A percentile compares a stretch with the other conserved stretches of the same genome.
Conservation (phyloP, 2,113 vertebrate genomes). For the Heterotilapia buettikoferi region DNA sequence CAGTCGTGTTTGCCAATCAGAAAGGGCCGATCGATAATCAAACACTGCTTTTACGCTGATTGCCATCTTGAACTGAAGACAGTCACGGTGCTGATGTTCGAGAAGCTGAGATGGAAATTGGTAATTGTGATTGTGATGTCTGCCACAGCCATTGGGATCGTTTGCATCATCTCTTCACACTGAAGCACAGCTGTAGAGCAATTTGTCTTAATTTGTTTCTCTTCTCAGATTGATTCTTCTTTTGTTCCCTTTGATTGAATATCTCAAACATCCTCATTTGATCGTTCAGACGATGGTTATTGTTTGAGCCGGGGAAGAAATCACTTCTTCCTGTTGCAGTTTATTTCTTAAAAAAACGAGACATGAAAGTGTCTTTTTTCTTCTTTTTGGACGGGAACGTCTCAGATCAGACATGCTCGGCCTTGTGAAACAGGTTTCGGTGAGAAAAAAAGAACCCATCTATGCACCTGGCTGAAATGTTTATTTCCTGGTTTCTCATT, state of each 20-base stretch:
- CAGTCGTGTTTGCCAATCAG: background rate
- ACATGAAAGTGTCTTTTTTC: background rate
- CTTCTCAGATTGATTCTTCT: background rate
- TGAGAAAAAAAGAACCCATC: fast-evolving
- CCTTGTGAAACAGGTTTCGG: background rate
- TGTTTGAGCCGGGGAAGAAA: background rate
- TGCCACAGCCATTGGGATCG: background rate
- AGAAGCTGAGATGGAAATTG: fast-evolving
- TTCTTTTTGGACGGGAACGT: background rate
- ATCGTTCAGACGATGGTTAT: background rate
- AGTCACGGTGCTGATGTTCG: background rate
- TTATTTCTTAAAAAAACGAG: background rate
- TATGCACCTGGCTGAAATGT: background rate
- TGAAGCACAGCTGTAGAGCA: background rate
- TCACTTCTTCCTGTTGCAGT: background rate
- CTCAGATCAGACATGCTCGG: background rate
- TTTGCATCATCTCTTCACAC: background rate
- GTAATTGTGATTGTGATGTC: background rate
- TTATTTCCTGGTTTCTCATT: background rate
- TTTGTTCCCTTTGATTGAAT: background rate
- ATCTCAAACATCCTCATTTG: background rate
- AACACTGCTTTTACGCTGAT: background rate
- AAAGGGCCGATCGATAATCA: background rate
- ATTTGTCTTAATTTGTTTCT: background rate
- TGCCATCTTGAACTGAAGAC: background rate